Base-by-base conservation (phyloP, 2,888 invertebrate genomes). In the Siphlonurus alternatus region DNA sequence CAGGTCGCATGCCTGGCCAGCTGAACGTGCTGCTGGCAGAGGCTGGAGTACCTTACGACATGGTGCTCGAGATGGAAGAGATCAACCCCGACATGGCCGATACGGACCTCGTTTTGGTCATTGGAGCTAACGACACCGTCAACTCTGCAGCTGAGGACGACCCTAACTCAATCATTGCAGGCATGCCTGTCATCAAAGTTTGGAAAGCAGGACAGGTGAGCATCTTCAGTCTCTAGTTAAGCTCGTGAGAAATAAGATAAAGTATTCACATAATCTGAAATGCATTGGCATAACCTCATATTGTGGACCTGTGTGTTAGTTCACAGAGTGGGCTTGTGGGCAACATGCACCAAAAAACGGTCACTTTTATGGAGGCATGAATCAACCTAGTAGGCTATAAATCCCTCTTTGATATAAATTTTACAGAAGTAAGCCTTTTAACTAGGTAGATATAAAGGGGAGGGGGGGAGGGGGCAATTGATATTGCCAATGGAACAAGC, bases 1-100 rank as follows among this genome's bases (percentile, higher is more conserved):
- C 71, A 89, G 89, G 91, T 65, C 86, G 93, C 67, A 93, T 93
- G 93, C 93, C 93, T 23, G 93, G 93, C 10, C 93, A 93, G 74
- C 75, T 93, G 71, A 93, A 93, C 73, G 93, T 93, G n/a, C 77
- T 93, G 66, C 79, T 93, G 64, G 93, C 93, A 0, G 93, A 93
- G 77, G 93, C 93, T 2, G 93, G 93, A n/a, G 92, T 93, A 0
- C 90, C 92, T 0, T 93, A 93, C 72, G 93, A 93, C 74, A 86
- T 92, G 70, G 87, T 92, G 0, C 80, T 88, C 67, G 93, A 93
- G 79, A 93, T 93, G 93, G 93, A 93, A 63, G 93, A 93, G 77
- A 89, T 93, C 71, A 93, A 93, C 73, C 85, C 88, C 7, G 92
- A 93, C 70, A 92, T 93, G 78, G 79, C 83, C 0, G 83, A 88